Percentiles rank a stretch among this genome's conserved stretches.
phyloP scores from a whole-genome alignment of 2,797 vertebrate genomes.

The Valencia hispanica region DNA sequence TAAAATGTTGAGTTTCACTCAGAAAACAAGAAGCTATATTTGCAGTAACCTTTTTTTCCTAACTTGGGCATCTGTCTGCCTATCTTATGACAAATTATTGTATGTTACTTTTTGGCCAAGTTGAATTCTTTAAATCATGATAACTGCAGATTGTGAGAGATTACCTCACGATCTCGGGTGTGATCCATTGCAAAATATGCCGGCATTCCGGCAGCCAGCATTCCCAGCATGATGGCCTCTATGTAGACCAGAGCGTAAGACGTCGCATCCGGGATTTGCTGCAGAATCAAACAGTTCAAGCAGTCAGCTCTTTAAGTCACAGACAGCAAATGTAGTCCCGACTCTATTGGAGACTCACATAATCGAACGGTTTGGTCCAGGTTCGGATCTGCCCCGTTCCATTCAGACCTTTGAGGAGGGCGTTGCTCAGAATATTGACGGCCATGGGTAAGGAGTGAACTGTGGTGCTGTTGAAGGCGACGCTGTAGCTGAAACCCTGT shows the following conservation, averaged over 20 bases:
- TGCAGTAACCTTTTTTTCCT: too few relatives aligned
- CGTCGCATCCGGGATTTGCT: slow-evolving; percentile 79
- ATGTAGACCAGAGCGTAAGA: slow-evolving; percentile 82
- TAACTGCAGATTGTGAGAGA: background rate
- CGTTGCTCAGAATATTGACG: slow-evolving; percentile 89
- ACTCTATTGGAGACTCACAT: slow-evolving; percentile 75
- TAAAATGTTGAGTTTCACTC: too few relatives aligned
- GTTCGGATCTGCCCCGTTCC: slow-evolving; percentile 81
- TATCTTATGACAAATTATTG: background rate
- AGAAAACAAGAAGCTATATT: too few relatives aligned
- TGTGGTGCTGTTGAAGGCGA: slow-evolving; percentile 87
- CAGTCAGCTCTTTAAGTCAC: background rate
- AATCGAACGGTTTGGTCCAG: slow-evolving; percentile 84
- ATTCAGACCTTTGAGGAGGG: slow-evolving; percentile 84
- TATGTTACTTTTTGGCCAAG: background rate
- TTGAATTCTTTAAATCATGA: background rate
- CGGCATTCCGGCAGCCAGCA: slow-evolving; percentile 87
- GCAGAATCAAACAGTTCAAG: background rate
- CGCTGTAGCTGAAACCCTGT: slow-evolving; percentile 84
- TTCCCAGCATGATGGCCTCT: slow-evolving; percentile 82
- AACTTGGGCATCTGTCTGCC: background rate
- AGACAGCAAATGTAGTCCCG: background rate
- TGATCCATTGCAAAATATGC: slow-evolving; percentile 92
- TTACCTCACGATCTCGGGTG: slow-evolving; percentile 73
- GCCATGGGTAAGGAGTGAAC: slow-evolving; percentile 90